Percentiles rank a stretch among this genome's conserved stretches.
These are phyloP conservation scores for Scaeva pyrastri DNA, from an alignment of 2,888 invertebrate genomes.

Conservation along the genomic window DNA sequence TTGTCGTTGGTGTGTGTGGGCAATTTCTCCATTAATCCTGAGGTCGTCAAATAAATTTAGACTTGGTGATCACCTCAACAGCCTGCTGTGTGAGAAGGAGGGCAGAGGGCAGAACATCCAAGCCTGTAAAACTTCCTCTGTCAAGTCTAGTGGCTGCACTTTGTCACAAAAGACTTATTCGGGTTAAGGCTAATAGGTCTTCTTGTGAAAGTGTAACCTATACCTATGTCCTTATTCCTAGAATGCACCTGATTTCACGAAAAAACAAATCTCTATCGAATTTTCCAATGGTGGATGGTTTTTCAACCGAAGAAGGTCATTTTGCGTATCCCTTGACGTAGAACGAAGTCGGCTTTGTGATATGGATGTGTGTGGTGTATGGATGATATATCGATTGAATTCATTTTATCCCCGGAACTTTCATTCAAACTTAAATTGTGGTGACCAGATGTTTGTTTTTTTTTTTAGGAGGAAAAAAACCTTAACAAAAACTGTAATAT, in stretches of 20 bases:
- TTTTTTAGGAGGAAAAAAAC: neutral
- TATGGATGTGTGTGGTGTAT: no score
- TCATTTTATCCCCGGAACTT: neutral
- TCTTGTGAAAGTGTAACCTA: neutral
- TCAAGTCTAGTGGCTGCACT: slow-evolving; percentile 30
- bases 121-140: neutral
- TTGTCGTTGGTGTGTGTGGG: neutral
- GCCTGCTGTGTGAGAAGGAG: neutral
- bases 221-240: neutral
- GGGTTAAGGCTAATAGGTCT: slow-evolving; percentile 38
- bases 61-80: neutral
- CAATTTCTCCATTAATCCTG: slow-evolving; percentile 2
- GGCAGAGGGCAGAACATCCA: neutral
- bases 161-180: slow-evolving; percentile 45
- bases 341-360: neutral
- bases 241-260: slow-evolving; percentile 33
- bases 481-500: no score
- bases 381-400: slow-evolving; percentile 23
- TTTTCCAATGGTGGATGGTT: slow-evolving; percentile 64
- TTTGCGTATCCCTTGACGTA: slow-evolving; percentile 7
- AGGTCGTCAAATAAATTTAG: slow-evolving; percentile 17
- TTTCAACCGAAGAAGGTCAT: slow-evolving; percentile 49
- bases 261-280: slow-evolving; percentile 56
- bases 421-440: neutral
- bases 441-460: neutral